phyloP scores from a whole-genome alignment of 1,140 invertebrate species.

The Chrysopa pallens region DNA sequence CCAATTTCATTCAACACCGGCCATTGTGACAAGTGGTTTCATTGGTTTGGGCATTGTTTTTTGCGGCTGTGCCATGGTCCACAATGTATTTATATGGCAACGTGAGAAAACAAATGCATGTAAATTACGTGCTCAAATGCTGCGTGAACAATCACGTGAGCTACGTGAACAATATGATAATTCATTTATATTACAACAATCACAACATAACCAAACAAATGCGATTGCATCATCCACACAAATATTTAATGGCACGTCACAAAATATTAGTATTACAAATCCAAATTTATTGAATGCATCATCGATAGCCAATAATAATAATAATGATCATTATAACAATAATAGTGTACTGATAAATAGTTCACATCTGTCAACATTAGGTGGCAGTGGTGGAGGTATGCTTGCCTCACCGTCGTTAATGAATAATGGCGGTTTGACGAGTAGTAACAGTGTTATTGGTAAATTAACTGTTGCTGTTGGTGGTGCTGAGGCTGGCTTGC shows the following conservation, averaged over 20 bases:
- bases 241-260: not conserved
- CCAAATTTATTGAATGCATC: not conserved
- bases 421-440: constrained; percentile 17
- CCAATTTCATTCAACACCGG: constrained; percentile 79
- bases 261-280: constrained; percentile 1
- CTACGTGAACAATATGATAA: constrained; percentile 8
- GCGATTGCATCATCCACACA: constrained; percentile 3
- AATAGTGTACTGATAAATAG: not conserved
- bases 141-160: constrained; percentile 10
- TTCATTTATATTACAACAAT: constrained; percentile 6
- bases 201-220: constrained; percentile 13
- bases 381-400: constrained; percentile 17
- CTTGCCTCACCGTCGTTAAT: constrained; percentile 28
- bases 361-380: constrained; percentile 4
- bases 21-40: constrained; percentile 73
- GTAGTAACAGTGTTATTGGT: not conserved
- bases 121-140: constrained; percentile 21
- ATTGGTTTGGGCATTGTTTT: constrained; percentile 80
- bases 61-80: constrained; percentile 81
- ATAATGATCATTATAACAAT: constrained; percentile 16
- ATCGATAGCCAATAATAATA: constrained; percentile 12
- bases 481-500: not conserved
- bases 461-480: constrained; percentile 12
- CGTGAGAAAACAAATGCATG: constrained; percentile 54
- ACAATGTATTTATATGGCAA: constrained; percentile 89